phyloP scores from a whole-genome alignment of 2,888 invertebrate genomes.

The Catocala nupta region DNA sequence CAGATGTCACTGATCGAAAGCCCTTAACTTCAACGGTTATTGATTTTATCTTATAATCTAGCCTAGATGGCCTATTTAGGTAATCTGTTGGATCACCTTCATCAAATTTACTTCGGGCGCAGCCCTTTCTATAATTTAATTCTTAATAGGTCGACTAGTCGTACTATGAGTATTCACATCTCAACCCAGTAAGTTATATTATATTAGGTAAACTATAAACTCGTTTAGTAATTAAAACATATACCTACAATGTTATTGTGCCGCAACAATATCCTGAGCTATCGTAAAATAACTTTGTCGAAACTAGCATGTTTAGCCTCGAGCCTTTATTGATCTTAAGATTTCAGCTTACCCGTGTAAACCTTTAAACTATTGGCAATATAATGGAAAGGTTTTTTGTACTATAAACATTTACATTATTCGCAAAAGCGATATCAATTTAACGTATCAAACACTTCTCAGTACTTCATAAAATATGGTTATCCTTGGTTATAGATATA shows the following conservation, averaged over 20 bases:
- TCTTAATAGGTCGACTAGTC: too few species aligned
- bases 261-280: conserved; percentile 21
- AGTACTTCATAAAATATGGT: not conserved
- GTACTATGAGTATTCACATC: too few species aligned
- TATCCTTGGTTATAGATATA: not conserved
- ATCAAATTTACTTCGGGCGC: too few species aligned
- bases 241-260: conserved; percentile 10
- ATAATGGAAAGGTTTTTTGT: not conserved
- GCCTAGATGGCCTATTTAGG: too few species aligned
- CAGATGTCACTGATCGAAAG: too few species aligned
- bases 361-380: not conserved
- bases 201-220: too few species aligned
- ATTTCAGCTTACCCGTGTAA: conserved; percentile 24
- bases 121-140: too few species aligned
- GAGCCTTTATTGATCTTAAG: conserved; percentile 38
- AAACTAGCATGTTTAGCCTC: conserved; percentile 31
- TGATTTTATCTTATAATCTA: too few species aligned
- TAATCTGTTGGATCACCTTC: too few species aligned
- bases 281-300: conserved; percentile 34
- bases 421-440: not conserved
- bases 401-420: conserved; percentile 1
- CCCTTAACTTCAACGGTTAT: too few species aligned
- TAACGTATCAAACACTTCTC: not conserved
- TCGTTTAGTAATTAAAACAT: not conserved
- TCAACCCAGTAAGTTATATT: too few species aligned